A percentile compares a stretch with the other conserved stretches of the same genome.
Evolutionary conservation across 2,888 invertebrate genomes (phyloP).

Genomic region (Teinopalpus imperialis): DNA sequence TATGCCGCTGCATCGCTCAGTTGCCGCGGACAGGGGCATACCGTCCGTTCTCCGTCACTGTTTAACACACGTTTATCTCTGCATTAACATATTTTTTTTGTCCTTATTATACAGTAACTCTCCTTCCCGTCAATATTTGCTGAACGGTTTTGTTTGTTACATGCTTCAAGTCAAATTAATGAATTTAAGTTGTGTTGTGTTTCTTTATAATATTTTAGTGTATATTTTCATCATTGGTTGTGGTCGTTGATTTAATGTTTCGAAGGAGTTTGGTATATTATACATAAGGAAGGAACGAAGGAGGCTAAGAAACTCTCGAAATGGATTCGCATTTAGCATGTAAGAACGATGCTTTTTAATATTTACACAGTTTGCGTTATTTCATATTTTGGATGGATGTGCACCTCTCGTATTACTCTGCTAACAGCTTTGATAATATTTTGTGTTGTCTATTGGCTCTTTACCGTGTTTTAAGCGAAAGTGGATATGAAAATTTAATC

Average conservation of each 20-base stretch:
- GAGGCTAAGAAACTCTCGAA: conserved; percentile 10
- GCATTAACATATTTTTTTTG: conserved; percentile 47
- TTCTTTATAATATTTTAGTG: conserved; percentile 3
- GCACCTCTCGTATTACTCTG: too few species aligned
- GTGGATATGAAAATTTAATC: conserved; percentile 5
- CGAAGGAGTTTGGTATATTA: too few species aligned
- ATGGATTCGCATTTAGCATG: conserved; percentile 28
- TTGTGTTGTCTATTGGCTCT: neutral
- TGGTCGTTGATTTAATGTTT: conserved; percentile 20
- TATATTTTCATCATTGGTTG: conserved; percentile 14
- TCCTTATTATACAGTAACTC: conserved; percentile 30
- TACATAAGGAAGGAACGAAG: too few species aligned
- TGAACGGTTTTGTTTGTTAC: conserved; percentile 33
- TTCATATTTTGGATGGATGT: too few species aligned
- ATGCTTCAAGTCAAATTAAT: conserved; percentile 10
- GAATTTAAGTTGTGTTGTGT: conserved; percentile 17
- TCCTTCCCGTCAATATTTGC: conserved; percentile 56
- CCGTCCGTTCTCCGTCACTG: conserved; percentile 53
- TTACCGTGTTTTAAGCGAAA: conserved; percentile 13
- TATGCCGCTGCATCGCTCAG: conserved; percentile 51
- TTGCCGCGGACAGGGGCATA: conserved; percentile 54
- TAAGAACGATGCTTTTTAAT: conserved; percentile 26
- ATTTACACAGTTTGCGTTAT: conserved; percentile 13
- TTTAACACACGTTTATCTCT: conserved; percentile 49
- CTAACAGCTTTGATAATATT: too few species aligned